Evolutionary conservation across 1,140 invertebrate genomes (phyloP), one percentile per base, ranked within the genome.

Genomic region (Hesperophylax magnus): DNA sequence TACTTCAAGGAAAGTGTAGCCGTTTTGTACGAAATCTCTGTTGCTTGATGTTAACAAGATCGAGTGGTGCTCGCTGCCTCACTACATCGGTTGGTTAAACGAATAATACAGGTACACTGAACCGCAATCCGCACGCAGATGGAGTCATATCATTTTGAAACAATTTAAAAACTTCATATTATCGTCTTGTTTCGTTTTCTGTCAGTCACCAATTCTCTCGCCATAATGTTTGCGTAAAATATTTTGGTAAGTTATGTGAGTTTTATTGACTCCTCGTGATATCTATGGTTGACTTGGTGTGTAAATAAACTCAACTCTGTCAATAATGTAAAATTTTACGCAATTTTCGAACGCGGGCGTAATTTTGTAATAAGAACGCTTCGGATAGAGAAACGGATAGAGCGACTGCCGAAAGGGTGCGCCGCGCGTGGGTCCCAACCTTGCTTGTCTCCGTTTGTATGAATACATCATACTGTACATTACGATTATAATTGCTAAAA

Each of bases 401-500:
- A 58, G n/a, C 56, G n/a, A 22, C 56, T 71, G 20, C 52, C 53
- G 15, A 58, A 47, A 78, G 77, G 78, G 81, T 76, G 81, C 71
- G 71, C 77, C 22, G 27, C 39, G 80, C 80, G 81, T 82, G 81
- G 81, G 81, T 54, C 78, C 75, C 24, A 61, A 79, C 77, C 81
- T 78, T 79, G 63, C 81, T 54, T 82, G 47, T 77, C 54, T 58
- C 27, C 17, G 18, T 39, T 27, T 76, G 56, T 31, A 27, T 69
- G 80, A 81, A 79, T 78, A 79, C 78, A 79, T 82, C 61, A 79
- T 53, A 77, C 39, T 27, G 9, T 47, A 47, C 31, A 39, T 18
- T 34, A 58, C 63, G 54, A 82, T 82, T 82, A 82, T 77, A 82
- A 82, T 82, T 82, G 81, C 58, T 82, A 82, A 79, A 79, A 77